A percentile compares a stretch with the other conserved stretches of the same genome.
phyloP scores from a whole-genome alignment of 2,888 invertebrate species.

The Drosophila pegasa region DNA sequence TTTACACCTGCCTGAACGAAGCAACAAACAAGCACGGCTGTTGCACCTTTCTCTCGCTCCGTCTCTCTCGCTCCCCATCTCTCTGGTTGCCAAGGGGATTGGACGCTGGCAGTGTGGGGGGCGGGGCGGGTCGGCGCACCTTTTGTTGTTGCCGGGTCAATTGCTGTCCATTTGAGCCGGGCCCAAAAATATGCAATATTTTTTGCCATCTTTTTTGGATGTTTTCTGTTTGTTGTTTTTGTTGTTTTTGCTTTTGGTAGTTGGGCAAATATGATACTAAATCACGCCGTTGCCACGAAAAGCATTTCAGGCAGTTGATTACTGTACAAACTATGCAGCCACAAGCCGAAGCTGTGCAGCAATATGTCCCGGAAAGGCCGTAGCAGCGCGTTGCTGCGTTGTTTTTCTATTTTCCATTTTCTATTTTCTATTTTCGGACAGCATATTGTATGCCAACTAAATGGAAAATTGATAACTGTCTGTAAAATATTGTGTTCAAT shows the following conservation, averaged over 20 bases:
- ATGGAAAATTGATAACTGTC: constrained; percentile 20
- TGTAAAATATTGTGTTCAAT: constrained; percentile 10
- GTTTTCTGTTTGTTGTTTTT: not conserved
- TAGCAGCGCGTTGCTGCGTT: not conserved
- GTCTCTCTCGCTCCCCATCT: constrained; percentile 30
- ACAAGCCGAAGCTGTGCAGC: constrained; percentile 3
- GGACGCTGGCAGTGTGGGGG: not conserved
- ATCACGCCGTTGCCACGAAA: constrained; percentile 31
- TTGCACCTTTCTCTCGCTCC: constrained; percentile 2
- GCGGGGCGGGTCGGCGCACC: no score
- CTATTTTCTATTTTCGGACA: not conserved
- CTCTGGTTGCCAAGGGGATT: constrained; percentile 22
- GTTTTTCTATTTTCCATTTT: no score
- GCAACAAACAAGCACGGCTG: constrained; percentile 1
- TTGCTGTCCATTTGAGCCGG: constrained; percentile 53
- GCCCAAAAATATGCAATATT: constrained; percentile 41
- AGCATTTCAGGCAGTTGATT: constrained; percentile 30
- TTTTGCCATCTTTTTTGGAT: constrained; percentile 29
- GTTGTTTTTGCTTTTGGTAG: constrained; percentile 16
- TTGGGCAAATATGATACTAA: constrained; percentile 50
- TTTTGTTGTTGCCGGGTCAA: constrained; percentile 47
- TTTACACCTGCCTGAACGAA: constrained; percentile 67
- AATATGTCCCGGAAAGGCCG: not conserved
- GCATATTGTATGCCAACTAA: not conserved
- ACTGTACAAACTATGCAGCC: constrained; percentile 13